A percentile compares a stretch with the other conserved stretches of the same genome.
These are phyloP conservation scores for Cyclargus thomasi DNA, from an alignment of 1,140 invertebrate genomes.

Conservation along the genomic window DNA sequence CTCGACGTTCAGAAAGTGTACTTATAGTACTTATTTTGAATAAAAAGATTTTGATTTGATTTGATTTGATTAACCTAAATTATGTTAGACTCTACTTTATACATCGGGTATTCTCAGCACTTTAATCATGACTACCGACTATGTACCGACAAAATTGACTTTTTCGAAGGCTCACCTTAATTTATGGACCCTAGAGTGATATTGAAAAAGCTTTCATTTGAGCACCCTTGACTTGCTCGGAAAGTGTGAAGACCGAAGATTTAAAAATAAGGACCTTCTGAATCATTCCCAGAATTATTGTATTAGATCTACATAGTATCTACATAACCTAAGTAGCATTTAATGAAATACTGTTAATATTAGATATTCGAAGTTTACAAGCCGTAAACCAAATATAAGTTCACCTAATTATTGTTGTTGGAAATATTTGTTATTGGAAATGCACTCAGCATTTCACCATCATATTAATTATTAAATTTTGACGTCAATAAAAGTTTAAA, in stretches of 20 bases:
- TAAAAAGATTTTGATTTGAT: too few relatives aligned
- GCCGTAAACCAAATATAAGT: too few relatives aligned
- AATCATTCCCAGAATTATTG: slow-evolving; percentile 1
- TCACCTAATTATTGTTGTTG: too few relatives aligned
- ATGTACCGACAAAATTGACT: slow-evolving; percentile 27
- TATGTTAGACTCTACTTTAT: neutral
- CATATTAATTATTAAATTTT: too few relatives aligned
- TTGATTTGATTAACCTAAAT: neutral
- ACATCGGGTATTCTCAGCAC: neutral
- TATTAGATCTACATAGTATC: slow-evolving; percentile 7
- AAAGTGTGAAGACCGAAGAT: slow-evolving; percentile 16
- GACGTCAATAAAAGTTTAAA: too few relatives aligned
- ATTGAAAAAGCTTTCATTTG: slow-evolving; percentile 32
- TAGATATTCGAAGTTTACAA: too few relatives aligned
- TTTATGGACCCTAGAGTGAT: slow-evolving; percentile 33
- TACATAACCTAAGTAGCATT: neutral
- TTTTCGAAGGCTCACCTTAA: slow-evolving; percentile 33
- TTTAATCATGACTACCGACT: slow-evolving; percentile 22
- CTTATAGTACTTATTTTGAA: too few relatives aligned
- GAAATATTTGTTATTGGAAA: too few relatives aligned
- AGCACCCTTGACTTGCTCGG: slow-evolving; percentile 23
- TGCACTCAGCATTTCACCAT: too few relatives aligned
- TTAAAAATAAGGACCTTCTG: neutral
- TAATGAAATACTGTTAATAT: neutral
- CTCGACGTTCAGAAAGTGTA: too few relatives aligned